Evolutionary conservation across 2,113 vertebrate species (phyloP).

Genomic region (Pelvicachromis taeniatus): DNA sequence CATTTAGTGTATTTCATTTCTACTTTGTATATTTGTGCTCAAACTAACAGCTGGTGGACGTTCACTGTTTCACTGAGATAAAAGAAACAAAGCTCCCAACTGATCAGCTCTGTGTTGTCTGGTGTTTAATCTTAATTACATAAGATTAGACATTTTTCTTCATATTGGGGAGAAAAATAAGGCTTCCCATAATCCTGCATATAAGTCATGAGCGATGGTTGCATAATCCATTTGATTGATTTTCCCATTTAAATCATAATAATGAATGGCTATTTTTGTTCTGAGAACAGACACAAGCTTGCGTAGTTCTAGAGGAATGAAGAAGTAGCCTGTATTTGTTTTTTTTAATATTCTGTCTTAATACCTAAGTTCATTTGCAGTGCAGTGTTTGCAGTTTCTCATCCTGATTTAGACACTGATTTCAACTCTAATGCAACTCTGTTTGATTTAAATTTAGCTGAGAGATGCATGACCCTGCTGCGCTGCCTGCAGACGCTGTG

Average conservation of each 20-base stretch:
- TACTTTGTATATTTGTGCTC: not conserved
- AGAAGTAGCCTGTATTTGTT: not conserved
- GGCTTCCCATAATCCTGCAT: not conserved
- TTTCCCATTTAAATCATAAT: not conserved
- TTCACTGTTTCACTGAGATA: not conserved
- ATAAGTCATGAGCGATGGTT: not conserved
- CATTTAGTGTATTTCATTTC: not conserved
- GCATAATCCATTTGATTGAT: not conserved
- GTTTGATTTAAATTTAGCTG: slow-evolving; percentile 40
- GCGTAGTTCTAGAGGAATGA: not conserved
- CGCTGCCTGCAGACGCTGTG: not conserved
- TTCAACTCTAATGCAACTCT: not conserved
- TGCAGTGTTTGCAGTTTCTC: not conserved
- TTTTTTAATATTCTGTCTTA: not conserved
- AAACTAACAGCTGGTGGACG: not conserved
- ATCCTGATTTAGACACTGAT: slow-evolving; percentile 9
- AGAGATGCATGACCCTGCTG: slow-evolving; percentile 9
- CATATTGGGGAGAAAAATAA: not conserved
- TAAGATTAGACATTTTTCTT: not conserved
- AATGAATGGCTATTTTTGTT: not conserved
- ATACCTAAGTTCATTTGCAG: not conserved
- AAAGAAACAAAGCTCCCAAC: not conserved
- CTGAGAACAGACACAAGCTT: not conserved
- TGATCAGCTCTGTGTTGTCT: not conserved
- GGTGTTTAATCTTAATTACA: not conserved